Percentiles rank a stretch among this genome's conserved stretches.
Evolutionary conservation across 2,888 invertebrate genomes (phyloP).

Genomic region (Andrena haemorrhoa): DNA sequence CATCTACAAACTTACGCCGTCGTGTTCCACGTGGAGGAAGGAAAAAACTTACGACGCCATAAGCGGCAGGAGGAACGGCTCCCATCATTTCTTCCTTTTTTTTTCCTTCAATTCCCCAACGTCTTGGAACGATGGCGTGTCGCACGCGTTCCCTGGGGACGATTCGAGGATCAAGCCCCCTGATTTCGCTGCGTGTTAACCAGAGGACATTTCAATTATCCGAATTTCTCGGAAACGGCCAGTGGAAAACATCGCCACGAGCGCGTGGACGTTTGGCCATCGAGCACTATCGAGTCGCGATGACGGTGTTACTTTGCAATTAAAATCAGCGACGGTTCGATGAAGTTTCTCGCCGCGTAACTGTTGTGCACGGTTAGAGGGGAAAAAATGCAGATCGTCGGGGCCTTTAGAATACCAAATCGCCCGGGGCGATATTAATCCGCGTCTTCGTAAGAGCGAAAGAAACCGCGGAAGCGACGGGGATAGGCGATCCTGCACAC

Average conservation of each 20-base stretch:
- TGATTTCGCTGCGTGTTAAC: no score
- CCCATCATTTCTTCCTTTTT: conserved; percentile 30
- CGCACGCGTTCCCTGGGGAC: conserved; percentile 27
- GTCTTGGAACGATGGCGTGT: neutral
- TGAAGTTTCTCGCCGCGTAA: conserved; percentile 6
- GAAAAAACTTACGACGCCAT: conserved; percentile 62
- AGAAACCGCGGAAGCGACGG: conserved; percentile 28
- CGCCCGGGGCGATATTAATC: conserved; percentile 23
- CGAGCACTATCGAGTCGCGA: neutral
- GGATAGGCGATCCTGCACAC: conserved; percentile 10
- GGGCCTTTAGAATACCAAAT: conserved; percentile 34
- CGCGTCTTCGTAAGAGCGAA: conserved; percentile 15
- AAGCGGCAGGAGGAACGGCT: conserved; percentile 46
- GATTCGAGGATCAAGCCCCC: neutral
- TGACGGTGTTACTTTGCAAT: conserved; percentile 31
- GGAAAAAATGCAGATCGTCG: conserved; percentile 27
- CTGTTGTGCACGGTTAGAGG: conserved; percentile 8
- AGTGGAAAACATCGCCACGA: no score
- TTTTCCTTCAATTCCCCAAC: no score
- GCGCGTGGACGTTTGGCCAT: neutral
- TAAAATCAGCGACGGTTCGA: conserved; percentile 15
- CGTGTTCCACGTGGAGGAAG: conserved; percentile 58
- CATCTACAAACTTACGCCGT: conserved; percentile 64
- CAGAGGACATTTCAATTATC: no score
- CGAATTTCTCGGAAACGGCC: no score